Evolutionary conservation across 2,797 vertebrate genomes (phyloP).

Genomic region (Bufotes viridis): DNA sequence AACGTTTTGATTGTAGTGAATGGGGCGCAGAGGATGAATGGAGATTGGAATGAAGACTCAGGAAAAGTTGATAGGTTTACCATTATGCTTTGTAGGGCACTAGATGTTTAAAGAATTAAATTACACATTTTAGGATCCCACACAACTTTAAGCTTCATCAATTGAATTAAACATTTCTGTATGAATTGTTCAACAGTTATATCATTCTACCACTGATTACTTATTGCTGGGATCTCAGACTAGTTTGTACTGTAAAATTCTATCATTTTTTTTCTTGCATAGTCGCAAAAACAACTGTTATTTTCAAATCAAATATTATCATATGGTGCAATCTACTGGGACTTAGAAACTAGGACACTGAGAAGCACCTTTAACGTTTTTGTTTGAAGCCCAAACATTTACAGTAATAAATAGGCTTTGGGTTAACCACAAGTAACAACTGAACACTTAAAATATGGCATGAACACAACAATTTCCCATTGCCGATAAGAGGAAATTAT

Average conservation of each 20-base stretch:
- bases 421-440: conserved; percentile 27
- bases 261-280: conserved; percentile 21
- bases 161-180: conserved; percentile 13
- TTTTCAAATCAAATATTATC: conserved; percentile 55
- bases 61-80: too few relatives aligned
- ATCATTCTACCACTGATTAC: neutral
- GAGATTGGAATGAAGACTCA: too few relatives aligned
- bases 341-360: conserved; percentile 50
- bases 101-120: too few relatives aligned
- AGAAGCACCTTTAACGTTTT: conserved; percentile 33
- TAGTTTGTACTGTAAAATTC: conserved; percentile 31
- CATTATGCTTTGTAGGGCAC: too few relatives aligned
- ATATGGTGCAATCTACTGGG: conserved; percentile 57
- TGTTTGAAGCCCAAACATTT: conserved; percentile 16
- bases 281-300: conserved; percentile 43
- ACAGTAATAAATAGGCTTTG: conserved; percentile 21
- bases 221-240: neutral
- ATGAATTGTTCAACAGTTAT: neutral
- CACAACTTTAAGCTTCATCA: neutral
- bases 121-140: too few relatives aligned
- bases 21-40: too few relatives aligned
- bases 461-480: neutral
- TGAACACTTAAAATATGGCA: neutral
- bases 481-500: neutral
- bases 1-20: too few relatives aligned